Percentiles rank a stretch among this genome's conserved stretches.
These are phyloP conservation scores for Stratiomys singularior DNA, from an alignment of 2,888 invertebrate species.

Conservation along the genomic window DNA sequence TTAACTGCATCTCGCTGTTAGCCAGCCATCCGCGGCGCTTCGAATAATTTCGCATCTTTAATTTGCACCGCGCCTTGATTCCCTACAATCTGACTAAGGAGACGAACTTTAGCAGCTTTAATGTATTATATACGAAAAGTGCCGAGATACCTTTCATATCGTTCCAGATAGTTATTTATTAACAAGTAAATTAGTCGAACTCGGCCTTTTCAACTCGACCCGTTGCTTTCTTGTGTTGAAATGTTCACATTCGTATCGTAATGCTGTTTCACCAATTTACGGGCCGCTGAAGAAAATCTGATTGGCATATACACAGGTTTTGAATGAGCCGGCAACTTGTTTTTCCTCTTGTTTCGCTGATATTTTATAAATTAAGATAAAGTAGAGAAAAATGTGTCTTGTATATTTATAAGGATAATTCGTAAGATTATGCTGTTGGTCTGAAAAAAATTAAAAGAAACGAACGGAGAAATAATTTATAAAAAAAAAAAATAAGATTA, in stretches of 20 bases:
- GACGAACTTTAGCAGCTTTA: conserved; percentile 4
- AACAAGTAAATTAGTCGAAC: conserved; percentile 44
- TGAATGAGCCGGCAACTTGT: conserved; percentile 41
- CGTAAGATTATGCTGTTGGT: no score
- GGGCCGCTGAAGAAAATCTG: conserved; percentile 39
- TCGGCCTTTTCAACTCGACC: conserved; percentile 20
- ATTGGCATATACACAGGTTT: conserved; percentile 44
- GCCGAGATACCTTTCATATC: conserved; percentile 42
- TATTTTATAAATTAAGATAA: conserved; percentile 34
- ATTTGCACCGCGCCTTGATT: conserved; percentile 12
- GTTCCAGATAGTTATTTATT: conserved; percentile 44
- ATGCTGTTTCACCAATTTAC: conserved; percentile 35
- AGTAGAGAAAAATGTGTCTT: not conserved
- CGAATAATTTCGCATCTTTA: conserved; percentile 25
- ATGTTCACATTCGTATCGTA: conserved; percentile 43
- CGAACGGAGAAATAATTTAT: not conserved
- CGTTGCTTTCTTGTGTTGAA: conserved; percentile 37
- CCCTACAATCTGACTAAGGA: not conserved
- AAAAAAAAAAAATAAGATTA: not conserved
- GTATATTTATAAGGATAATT: not conserved
- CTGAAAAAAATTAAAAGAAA: no score
- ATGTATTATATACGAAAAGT: not conserved
- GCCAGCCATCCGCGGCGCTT: not conserved
- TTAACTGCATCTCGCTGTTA: no score
- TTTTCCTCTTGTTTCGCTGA: conserved; percentile 14